Base-by-base conservation (phyloP, 1,140 invertebrate species). In the Phymastichus coffea region DNA sequence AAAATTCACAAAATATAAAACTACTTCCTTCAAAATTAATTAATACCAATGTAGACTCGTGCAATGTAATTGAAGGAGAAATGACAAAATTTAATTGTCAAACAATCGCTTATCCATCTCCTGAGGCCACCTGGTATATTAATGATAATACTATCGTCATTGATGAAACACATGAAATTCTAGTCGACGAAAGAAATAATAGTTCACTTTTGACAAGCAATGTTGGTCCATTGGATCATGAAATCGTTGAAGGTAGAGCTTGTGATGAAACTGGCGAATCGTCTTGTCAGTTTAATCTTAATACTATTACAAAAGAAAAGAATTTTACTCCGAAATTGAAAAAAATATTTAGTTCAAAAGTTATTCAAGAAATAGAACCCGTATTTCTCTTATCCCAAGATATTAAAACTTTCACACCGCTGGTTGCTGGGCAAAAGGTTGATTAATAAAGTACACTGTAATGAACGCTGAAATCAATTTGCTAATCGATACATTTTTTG, bases 401-500 rank as follows among this genome's bases (percentile, higher is more conserved):
- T 53, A 89, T 95, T 57, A 96, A 95, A 63, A 94, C 93, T 37
- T 95, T 96, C 48, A 84, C 87, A 65, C 96, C 95, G 65, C 87
- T 89, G 71, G 92, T 98, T 79, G 90, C 92, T 77, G 98, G 96
- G 96, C 95, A 98, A 84, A 98, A 98, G 84, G 84, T 85, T n/a
- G n/a, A 20, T 23, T 28, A n/a, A n/a, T n/a, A n/a, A n/a, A n/a
- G n/a, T n/a, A n/a, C n/a, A n/a, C n/a, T n/a, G n/a, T n/a, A n/a
- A n/a, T n/a, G n/a, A n/a, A n/a, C n/a, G n/a, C n/a, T n/a, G n/a
- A n/a, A n/a, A n/a, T n/a, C n/a, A n/a, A n/a, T n/a, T n/a, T n/a
- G n/a, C n/a, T n/a, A n/a, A n/a, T n/a, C n/a, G n/a, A n/a, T n/a
- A n/a, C n/a, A n/a, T 57, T 35, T 15, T 28, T 44, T 49, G 20